Evolutionary conservation across 2,888 invertebrate genomes (phyloP).

Genomic region (Phengaris alcon): DNA sequence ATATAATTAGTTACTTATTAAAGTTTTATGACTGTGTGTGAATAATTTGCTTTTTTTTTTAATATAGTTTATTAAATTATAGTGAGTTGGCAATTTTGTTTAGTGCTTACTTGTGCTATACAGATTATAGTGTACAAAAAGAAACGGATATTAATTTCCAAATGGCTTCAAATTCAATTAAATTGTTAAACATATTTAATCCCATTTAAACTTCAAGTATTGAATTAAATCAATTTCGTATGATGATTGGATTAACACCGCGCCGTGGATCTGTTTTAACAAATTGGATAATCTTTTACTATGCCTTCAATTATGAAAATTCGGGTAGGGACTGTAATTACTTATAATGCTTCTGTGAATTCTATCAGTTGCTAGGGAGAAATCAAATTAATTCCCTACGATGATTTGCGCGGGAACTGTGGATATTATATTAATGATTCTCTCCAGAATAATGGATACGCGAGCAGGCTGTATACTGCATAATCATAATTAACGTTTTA

Average conservation of each 20-base stretch:
- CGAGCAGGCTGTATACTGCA: background rate
- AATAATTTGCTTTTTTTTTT: no score
- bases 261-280: constrained; percentile 24
- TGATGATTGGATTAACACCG: constrained; percentile 19
- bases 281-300: constrained; percentile 26
- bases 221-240: constrained; percentile 16
- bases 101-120: background rate
- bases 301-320: constrained; percentile 24
- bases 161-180: constrained; percentile 6
- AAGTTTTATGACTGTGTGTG: no score
- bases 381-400: constrained; percentile 29
- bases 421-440: constrained; percentile 17
- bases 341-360: constrained; percentile 22
- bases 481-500: constrained; percentile 25
- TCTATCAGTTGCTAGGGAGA: constrained; percentile 28
- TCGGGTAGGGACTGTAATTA: constrained; percentile 12
- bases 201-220: constrained; percentile 10
- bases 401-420: constrained; percentile 24
- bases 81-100: background rate
- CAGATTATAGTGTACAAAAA: background rate
- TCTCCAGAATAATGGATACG: background rate
- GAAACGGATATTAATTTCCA: background rate
- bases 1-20: no score
- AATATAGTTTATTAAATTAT: no score
- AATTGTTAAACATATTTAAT: background rate